Conservation (phyloP, 2,888 invertebrate genomes). For the Marasmarcha lunaedactyla region DNA sequence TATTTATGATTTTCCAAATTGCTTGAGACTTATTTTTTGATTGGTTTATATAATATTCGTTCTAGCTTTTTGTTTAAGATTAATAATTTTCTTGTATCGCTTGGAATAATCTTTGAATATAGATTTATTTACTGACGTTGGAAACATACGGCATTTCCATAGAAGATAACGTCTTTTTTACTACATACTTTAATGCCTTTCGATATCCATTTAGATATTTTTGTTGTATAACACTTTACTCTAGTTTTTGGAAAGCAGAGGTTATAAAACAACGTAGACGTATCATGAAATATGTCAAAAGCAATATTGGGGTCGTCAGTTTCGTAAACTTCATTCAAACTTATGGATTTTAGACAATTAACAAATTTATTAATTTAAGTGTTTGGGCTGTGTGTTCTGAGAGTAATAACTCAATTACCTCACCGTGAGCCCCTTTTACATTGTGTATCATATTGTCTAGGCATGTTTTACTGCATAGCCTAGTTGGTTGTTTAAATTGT, state of each 20-base stretch:
- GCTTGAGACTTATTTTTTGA: too few species aligned
- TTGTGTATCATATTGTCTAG: slow-evolving; percentile 9
- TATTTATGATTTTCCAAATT: too few species aligned
- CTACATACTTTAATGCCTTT: not conserved
- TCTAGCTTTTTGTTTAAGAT: slow-evolving; percentile 1
- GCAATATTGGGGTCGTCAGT: slow-evolving; percentile 10
- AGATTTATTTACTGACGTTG: not conserved
- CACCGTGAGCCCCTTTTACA: slow-evolving; percentile 3
- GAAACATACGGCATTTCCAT: not conserved
- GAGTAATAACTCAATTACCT: slow-evolving; percentile 7
- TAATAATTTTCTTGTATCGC: slow-evolving; percentile 1
- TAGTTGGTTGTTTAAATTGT: slow-evolving; percentile 4
- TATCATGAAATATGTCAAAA: slow-evolving; percentile 7
- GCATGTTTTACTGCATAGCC: slow-evolving; percentile 7
- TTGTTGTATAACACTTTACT: not conserved
- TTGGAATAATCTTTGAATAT: not conserved
- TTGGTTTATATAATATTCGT: not conserved
- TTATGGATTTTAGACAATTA: slow-evolving; percentile 8
- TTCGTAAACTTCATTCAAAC: slow-evolving; percentile 12
- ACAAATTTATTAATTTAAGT: slow-evolving; percentile 10
- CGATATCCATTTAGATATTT: slow-evolving; percentile 5
- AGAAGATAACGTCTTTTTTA: slow-evolving; percentile 1
- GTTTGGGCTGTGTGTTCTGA: slow-evolving; percentile 13
- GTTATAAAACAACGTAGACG: slow-evolving; percentile 11
- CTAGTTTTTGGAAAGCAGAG: slow-evolving; percentile 9